phyloP scores from a whole-genome alignment of 2,113 vertebrate species.

The Athene noctua region DNA sequence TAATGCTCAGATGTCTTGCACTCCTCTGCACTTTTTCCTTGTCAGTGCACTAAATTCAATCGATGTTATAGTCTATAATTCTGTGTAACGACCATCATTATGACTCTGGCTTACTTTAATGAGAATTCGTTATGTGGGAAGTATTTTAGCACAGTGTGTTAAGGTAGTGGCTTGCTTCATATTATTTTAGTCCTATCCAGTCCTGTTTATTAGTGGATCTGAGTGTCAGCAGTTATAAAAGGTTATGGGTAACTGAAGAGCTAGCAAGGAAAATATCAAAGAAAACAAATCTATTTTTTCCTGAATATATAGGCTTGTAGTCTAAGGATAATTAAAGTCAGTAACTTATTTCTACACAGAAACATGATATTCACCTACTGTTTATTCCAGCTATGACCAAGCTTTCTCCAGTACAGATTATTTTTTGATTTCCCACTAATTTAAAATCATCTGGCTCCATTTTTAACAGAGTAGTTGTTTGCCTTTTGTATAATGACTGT shows the following conservation, averaged over 20 bases:
- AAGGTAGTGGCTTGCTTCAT: background rate
- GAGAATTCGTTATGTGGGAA: conserved; percentile 58
- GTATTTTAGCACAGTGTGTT: conserved; percentile 1
- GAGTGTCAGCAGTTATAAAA: background rate
- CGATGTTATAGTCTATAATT: conserved; percentile 68
- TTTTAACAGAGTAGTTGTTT: background rate
- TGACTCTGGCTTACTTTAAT: conserved; percentile 67
- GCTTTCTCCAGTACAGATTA: background rate
- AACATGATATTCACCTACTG: background rate
- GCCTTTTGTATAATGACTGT: background rate
- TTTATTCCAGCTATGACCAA: background rate
- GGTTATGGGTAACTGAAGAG: background rate
- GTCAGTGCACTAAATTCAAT: conserved; percentile 71
- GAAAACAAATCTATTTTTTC: background rate
- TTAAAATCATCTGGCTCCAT: background rate
- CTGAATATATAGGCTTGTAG: background rate
- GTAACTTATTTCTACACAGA: background rate
- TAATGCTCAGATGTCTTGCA: conserved; percentile 76
- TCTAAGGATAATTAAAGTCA: background rate
- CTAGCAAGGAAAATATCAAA: background rate
- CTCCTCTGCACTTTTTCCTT: conserved; percentile 65
- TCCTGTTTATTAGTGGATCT: background rate
- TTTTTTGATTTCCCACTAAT: background rate
- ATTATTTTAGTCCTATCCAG: background rate
- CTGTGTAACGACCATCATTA: conserved; percentile 74